Evolutionary conservation across 2,888 invertebrate species (phyloP), one percentile per base, ranked within the genome.

Genomic region (Selenia dentaria): DNA sequence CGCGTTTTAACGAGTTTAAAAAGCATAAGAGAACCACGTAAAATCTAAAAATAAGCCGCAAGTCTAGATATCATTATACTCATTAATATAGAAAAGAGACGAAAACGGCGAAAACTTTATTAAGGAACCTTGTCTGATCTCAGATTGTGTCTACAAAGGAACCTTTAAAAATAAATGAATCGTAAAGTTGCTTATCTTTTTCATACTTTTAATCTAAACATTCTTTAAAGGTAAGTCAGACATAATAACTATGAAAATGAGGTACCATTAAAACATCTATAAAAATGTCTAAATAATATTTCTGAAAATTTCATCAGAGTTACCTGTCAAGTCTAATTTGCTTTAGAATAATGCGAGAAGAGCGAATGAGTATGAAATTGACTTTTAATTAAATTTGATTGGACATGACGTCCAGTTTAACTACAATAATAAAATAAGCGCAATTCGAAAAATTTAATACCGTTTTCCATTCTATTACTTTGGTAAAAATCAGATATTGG

Each of bases 141-240:
- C 2, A 31, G 6, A 29, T 29, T n/a, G 9, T 16, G 6, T 8
- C 1, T 32, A 11, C 6, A 32, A 18, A 31, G 12, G 2, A 1
- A n/a, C 1, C 6, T 20, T 8, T 32, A 12, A 10, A 33, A 33
- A 22, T 20, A 2, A 33, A 11, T 9, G 8, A 22, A 8, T 24
- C 14, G 16, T 13, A 36, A 18, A 18, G 6, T 10, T 6, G 37
- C 18, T 45, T 51, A 42, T 46, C 46, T 53, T 39, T 44, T 41
- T 11, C 18, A 27, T 33, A 9, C 2, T 4, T 33, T 24, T 33
- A 33, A 13, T 33, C 6, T 11, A 8, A 12, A 8, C 25, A 16
- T 32, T 39, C 22, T 9, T 32, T 4, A 20, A 2, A 29, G 13
- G 25, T 26, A 38, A 37, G n/a, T 22, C 10, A 9, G 13, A 18